A percentile compares a stretch with the other conserved stretches of the same genome.
phyloP scores from a whole-genome alignment of 1,140 invertebrate genomes.

The Drosophila sturtevanti region DNA sequence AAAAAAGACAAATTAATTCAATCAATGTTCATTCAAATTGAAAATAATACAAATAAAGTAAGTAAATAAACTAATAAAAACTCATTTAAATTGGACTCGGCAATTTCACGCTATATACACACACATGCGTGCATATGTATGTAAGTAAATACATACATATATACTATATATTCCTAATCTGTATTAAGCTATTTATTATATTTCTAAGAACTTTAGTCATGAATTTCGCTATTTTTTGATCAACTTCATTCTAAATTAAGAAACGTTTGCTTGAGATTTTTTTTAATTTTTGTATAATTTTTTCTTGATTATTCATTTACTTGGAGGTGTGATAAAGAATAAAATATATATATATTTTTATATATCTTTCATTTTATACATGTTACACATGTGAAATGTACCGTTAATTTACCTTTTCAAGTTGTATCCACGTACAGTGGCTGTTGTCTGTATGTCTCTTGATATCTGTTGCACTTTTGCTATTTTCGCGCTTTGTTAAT shows the following conservation, averaged over 20 bases:
- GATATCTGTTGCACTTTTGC: constrained; percentile 26
- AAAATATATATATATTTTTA: too few relatives aligned
- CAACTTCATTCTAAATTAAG: background rate
- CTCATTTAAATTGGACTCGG: background rate
- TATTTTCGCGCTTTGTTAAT: constrained; percentile 16
- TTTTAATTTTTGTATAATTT: too few relatives aligned
- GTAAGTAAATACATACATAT: too few relatives aligned
- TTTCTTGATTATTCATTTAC: too few relatives aligned
- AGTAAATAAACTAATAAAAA: background rate
- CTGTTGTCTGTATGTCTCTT: background rate
- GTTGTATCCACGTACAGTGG: background rate
- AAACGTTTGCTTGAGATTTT: background rate
- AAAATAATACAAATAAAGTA: background rate
- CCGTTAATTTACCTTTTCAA: constrained; percentile 49
- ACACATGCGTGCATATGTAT: too few relatives aligned
- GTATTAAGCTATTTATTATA: too few relatives aligned
- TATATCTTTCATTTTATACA: too few relatives aligned
- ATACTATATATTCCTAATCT: too few relatives aligned
- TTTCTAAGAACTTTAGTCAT: too few relatives aligned
- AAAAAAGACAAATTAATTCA: background rate
- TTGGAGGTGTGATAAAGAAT: too few relatives aligned
- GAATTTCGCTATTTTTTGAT: too few relatives aligned
- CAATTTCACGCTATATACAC: too few relatives aligned
- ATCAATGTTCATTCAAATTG: background rate
- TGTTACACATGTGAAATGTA: background rate